phyloP scores from a whole-genome alignment of 2,888 invertebrate genomes.

The Heliothis peltigera region DNA sequence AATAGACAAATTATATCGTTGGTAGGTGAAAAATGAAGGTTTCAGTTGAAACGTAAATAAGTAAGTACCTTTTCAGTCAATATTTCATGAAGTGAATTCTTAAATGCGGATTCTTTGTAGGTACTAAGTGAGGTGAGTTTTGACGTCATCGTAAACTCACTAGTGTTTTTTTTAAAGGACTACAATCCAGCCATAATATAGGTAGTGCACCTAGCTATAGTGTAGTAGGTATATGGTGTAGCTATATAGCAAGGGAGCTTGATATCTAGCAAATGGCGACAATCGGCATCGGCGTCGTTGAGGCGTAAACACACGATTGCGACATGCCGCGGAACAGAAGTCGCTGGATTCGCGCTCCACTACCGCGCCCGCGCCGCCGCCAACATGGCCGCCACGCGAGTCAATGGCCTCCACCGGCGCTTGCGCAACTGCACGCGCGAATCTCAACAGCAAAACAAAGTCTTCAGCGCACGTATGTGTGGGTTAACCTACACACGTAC shows the following conservation, averaged over 20 bases:
- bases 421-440: conserved; percentile 89
- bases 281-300: conserved; percentile 56
- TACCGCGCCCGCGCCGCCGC: conserved; percentile 74
- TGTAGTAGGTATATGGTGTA: background rate
- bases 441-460: conserved; percentile 89
- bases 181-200: background rate
- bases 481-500: conserved; percentile 73
- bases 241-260: conserved; percentile 29
- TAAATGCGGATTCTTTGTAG: background rate
- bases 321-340: conserved; percentile 83
- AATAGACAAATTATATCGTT: too few relatives aligned
- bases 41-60: background rate
- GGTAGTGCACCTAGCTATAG: too few relatives aligned
- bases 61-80: too few relatives aligned
- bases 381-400: conserved; percentile 83
- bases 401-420: conserved; percentile 88
- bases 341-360: conserved; percentile 84
- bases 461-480: conserved; percentile 67
- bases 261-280: conserved; percentile 58
- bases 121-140: too few relatives aligned
- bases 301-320: conserved; percentile 74
- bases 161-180: background rate
- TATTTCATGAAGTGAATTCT: background rate
- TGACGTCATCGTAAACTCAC: background rate
- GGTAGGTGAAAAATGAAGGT: background rate